Evolutionary conservation across 2,797 vertebrate genomes (phyloP), one percentile per base, ranked within the genome.

Genomic region (Choloepus didactylus): DNA sequence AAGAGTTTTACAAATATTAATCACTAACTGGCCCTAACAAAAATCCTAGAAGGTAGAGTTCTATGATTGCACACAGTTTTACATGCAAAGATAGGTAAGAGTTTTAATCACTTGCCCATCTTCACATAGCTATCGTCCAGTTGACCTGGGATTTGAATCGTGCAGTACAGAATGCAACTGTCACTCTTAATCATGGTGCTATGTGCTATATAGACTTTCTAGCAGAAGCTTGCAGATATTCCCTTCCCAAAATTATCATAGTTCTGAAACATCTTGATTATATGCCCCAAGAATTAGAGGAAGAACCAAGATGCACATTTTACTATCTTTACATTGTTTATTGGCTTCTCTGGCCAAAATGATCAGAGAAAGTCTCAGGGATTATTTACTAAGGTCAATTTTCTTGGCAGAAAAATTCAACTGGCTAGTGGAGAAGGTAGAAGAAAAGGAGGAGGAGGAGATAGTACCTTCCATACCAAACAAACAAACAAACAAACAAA

Each of bases 301-400:
- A 59, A 73, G 76, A 56, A 54, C 1, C 10, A 18, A n/a, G 7
- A 21, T 29, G 73, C 18, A 60, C 4, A 46, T 8, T 82, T n/a
- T 49, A 31, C 5, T 76, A 9, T 72, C 80, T 95, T 87, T 75
- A 81, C 4, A 41, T 46, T 84, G 2, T 66, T 49, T 3, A 64
- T 81, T 91, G 94, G 90, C 16, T 88, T 10, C 73, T 89, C 16
- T 84, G 25, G 5, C 16, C 7, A 81, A 44, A 83, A 93, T 27
- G 41, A 5, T 0, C 21, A 84, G 2, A 27, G 6, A 73, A 6
- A 2, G 31, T 67, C 54, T 91, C 70, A 76, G 15, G 44, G 2
- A 73, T 67, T 91, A 69, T 70, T 25, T 67, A 44, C 9, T 54
- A 67, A 3, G 3, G 31, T 10, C 19, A 19, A 19, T 35, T 54